These are phyloP conservation scores for Crotalus horridus DNA, from an alignment of 2,113 vertebrate genomes.

Conservation along the genomic window DNA sequence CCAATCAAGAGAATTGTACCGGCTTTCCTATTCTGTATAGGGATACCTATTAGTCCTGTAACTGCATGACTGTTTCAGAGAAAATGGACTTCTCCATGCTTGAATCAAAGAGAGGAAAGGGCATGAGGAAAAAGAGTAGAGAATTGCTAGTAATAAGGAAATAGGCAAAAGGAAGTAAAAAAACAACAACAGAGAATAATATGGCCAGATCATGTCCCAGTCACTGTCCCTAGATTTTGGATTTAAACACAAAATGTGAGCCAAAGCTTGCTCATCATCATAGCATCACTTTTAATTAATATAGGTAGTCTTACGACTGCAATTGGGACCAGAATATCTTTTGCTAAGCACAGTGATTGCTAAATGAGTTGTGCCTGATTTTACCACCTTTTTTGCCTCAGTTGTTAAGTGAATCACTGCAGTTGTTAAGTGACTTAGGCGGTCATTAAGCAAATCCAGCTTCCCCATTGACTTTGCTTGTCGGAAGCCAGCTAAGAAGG, in stretches of 20 bases:
- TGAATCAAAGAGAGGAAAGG: neutral
- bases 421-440: neutral
- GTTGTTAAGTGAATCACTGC: neutral
- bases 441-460: neutral
- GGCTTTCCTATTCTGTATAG: neutral
- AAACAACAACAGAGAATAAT: neutral
- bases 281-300: neutral
- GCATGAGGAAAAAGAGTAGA: neutral
- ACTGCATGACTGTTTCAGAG: neutral
- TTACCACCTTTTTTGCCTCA: neutral
- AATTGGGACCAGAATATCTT: neutral
- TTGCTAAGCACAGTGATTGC: neutral
- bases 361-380: neutral
- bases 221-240: neutral
- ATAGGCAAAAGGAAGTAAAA: neutral
- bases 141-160: constrained; percentile 9
- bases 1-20: neutral
- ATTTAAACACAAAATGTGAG: neutral
- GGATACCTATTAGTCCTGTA: neutral
- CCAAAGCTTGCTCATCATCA: neutral
- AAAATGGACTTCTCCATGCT: neutral
- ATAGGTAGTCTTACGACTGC: neutral
- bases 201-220: neutral
- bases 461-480: neutral
- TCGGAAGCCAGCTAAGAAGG: neutral